A percentile compares a stretch with the other conserved stretches of the same genome.
phyloP scores from a whole-genome alignment of 2,113 vertebrate genomes.

The Proteles cristata region DNA sequence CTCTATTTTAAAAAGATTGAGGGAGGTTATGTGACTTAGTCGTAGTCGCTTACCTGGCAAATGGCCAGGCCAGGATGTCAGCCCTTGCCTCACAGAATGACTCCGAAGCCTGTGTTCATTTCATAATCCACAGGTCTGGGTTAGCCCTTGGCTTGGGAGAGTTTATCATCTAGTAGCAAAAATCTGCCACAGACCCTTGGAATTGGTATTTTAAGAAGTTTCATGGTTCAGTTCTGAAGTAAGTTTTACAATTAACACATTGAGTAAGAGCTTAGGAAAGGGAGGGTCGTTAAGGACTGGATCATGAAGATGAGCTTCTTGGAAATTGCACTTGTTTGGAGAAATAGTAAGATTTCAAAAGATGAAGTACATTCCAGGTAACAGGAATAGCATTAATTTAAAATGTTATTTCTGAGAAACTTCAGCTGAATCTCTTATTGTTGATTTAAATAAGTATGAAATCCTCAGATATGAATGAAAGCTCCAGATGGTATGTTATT shows the following conservation, averaged over 20 bases:
- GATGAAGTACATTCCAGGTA: background rate
- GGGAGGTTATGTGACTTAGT: background rate
- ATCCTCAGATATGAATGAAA: constrained; percentile 29
- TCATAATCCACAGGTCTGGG: background rate
- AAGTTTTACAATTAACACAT: background rate
- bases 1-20: background rate
- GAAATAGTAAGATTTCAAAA: constrained; percentile 37
- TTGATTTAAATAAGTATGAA: constrained; percentile 36
- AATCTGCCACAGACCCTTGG: background rate
- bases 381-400: constrained; percentile 2
- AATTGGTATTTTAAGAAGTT: background rate
- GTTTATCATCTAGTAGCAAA: background rate
- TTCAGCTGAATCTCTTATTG: background rate
- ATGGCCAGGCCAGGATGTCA: background rate
- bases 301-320: background rate
- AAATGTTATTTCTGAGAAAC: constrained; percentile 47
- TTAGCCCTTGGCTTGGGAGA: background rate
- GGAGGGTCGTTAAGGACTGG: background rate
- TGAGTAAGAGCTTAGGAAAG: background rate
- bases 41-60: background rate
- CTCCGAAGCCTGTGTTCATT: background rate
- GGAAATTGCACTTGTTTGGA: background rate
- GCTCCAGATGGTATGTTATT: constrained; percentile 17
- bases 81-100: background rate
- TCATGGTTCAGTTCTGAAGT: constrained; percentile 1